Conservation (phyloP, 2,888 invertebrate genomes). For the Cerceris rybyensis region DNA sequence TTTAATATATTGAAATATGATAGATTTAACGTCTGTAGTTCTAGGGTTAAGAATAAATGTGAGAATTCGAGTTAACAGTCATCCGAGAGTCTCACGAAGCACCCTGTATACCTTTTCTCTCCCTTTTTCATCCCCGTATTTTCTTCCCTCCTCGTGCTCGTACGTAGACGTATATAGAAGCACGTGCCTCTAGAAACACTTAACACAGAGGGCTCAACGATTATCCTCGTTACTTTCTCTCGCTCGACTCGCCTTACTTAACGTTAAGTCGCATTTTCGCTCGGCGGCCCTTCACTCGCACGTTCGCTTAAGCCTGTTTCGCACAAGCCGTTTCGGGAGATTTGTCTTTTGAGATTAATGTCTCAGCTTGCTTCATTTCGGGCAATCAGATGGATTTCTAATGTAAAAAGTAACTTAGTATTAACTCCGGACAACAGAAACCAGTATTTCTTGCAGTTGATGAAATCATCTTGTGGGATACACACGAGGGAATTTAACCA, state of each 20-base stretch:
- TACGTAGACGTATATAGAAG: neutral
- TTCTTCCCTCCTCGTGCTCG: conserved; percentile 3
- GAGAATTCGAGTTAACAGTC: too few species aligned
- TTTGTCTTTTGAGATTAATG: neutral
- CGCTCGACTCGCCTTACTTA: conserved; percentile 36
- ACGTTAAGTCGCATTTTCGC: conserved; percentile 33
- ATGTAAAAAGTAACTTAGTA: too few species aligned
- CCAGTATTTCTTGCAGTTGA: too few species aligned
- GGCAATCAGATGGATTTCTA: too few species aligned
- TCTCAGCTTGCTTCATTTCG: neutral
- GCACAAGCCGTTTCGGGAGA: neutral
- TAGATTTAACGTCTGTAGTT: too few species aligned
- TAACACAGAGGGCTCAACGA: conserved; percentile 21
- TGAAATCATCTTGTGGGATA: too few species aligned
- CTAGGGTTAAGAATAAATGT: too few species aligned
- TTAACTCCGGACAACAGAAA: too few species aligned
- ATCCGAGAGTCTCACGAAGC: neutral
- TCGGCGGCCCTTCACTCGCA: conserved; percentile 18
- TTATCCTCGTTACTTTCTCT: conserved; percentile 56
- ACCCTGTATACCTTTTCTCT: neutral
- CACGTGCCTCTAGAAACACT: neutral
- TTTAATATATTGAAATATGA: too few species aligned
- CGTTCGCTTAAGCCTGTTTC: conserved; percentile 28
- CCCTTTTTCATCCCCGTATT: neutral
- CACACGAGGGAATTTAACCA: too few species aligned